Base-by-base conservation (phyloP, 2,113 vertebrate genomes). In the Glaucomys volans region DNA sequence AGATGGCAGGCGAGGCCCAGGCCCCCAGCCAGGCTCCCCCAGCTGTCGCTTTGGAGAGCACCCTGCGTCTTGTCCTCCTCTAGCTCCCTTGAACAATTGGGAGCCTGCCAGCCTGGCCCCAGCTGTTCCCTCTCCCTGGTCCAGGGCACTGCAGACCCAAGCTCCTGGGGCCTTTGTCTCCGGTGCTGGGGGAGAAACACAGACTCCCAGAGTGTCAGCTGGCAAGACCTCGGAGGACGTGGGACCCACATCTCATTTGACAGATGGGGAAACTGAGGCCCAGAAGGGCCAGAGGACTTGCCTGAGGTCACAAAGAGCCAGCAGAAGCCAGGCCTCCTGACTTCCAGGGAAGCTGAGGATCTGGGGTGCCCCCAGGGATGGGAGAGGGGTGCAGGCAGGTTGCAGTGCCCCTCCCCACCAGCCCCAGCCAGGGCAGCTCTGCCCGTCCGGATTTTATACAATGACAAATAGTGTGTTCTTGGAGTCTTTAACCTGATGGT, bases 21-120 rank as follows among this genome's bases (percentile, higher is more conserved):
- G 94, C 88, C 97, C 96, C 93, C 93, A 91, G 97, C 97, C 94
- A 97, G 96, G 93, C 96, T 97, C 91, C 76, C 95, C 96, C 98
- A 98, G 97, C 98, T 98, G 98, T 98, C 97, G 13, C 87, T 92
- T 97, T 97, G 97, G 97, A 98, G 94, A 97, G 96, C 50, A 14
- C 84, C 67, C 32, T 10, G 64, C 77, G 20, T 30, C 85, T 90
- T 24, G 0, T 54, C 92, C 93, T 95, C 83, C 83, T 95, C 94
- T 89, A 82, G 90, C 82, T 86, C 83, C 94, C 89, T 66, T 28
- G n/a, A 96, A 94, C 92, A 94, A 83, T 91, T 95, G 97, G 94
- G 93, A 96, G 71, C 52, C 2, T 5, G 97, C 97, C 97, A 98
- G 96, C 95, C 95, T 57, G 93, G 97, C 87, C 97, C 97, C 97